Conservation (phyloP, 2,888 invertebrate genomes). For the Lingula anatina region DNA sequence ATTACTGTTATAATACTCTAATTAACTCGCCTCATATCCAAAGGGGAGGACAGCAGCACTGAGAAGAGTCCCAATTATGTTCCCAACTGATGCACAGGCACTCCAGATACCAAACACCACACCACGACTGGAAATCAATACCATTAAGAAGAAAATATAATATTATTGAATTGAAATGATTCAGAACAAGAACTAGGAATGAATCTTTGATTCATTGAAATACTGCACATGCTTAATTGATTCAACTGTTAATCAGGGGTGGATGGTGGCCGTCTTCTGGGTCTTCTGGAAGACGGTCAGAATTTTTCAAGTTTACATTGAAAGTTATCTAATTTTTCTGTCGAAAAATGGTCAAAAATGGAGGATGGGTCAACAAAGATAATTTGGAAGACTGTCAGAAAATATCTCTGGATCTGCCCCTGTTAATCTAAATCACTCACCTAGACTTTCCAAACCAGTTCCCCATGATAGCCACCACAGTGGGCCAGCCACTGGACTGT, state of each 20-base stretch:
- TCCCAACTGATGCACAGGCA: conserved; percentile 56
- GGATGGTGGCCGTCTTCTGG: background rate
- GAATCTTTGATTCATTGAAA: too few relatives aligned
- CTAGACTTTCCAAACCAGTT: conserved; percentile 55
- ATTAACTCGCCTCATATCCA: conserved; percentile 52
- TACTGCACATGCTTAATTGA: too few relatives aligned
- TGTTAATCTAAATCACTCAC: conserved; percentile 19
- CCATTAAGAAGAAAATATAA: too few relatives aligned
- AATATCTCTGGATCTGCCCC: too few relatives aligned
- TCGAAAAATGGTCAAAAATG: too few relatives aligned
- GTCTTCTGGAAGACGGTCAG: too few relatives aligned
- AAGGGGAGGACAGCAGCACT: conserved; percentile 50
- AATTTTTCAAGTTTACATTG: too few relatives aligned
- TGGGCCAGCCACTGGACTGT: conserved; percentile 56
- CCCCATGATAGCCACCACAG: conserved; percentile 55
- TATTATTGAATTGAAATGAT: too few relatives aligned
- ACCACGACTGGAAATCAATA: conserved; percentile 55
- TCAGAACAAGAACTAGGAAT: too few relatives aligned
- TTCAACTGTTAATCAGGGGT: background rate
- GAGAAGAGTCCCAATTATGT: conserved; percentile 54
- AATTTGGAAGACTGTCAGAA: too few relatives aligned
- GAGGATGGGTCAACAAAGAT: too few relatives aligned
- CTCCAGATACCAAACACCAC: conserved; percentile 55
- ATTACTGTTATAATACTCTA: background rate
- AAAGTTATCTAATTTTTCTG: too few relatives aligned